Base-by-base conservation (phyloP, 1,140 invertebrate species). In the Phymorhynchus buccinoides region DNA sequence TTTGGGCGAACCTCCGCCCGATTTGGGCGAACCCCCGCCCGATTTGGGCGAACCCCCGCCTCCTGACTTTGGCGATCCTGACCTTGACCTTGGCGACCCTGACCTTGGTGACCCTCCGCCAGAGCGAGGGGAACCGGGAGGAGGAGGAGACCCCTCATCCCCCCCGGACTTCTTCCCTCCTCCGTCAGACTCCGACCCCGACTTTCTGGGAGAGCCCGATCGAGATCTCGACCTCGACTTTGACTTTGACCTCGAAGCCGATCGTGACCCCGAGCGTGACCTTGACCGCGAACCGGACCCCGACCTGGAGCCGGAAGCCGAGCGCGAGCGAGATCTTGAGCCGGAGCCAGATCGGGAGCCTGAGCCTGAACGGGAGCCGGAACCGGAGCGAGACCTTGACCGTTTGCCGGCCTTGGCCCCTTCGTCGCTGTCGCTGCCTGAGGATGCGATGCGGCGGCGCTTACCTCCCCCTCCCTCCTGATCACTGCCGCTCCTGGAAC, bases 401-500 rank as follows among this genome's bases (percentile, higher is more conserved):
- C 90, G 62, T 37, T 68, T 85, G 9, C 44, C 22, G 2, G 35
- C 42, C 16, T 73, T 83, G 14, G 84, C 77, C 22, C 75, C 88
- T 39, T 66, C 88, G 77, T 91, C 91, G 89, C 90, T 91, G 3
- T 90, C 91, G 87, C 92, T 92, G 22, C 89, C 92, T 75, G 91
- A 92, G 3, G 93, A 93, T 88, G 86, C 88, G 90, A 89, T 94
- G 92, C 88, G 89, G 87, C 90, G 94, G 93, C 37, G 94, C 94
- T 90, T 91, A 30, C 90, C 90, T 75, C 87, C 87, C 83, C 82
- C 89, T 79, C 88, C 89, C 90, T 86, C 93, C 52, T 88, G 44
- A 90, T 94, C 88, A 86, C 94, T 93, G 66, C 94, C 95, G 84
- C 95, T 95, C 87, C 94, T 95, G 12, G 80, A 80, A 88, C 86